Conservation (phyloP, 2,888 invertebrate genomes). For the Ecliptopera silaceata region DNA sequence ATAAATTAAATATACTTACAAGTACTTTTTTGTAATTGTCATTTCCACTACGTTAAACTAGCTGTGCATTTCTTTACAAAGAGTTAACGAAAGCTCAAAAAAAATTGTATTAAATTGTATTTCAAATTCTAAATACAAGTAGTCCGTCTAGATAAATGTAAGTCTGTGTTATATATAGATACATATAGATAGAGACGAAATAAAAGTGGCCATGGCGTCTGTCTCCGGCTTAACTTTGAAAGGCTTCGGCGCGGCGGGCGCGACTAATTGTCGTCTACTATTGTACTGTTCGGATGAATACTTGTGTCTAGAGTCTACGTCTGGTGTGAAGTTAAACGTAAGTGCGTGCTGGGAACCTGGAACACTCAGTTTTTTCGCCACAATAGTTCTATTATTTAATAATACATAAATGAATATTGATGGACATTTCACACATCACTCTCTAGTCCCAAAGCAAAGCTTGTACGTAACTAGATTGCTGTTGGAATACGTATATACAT, state of each 20-base stretch:
- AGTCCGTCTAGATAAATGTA: not conserved
- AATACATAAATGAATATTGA: no score
- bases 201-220: conserved; percentile 73
- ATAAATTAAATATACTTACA: no score
- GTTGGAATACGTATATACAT: no score
- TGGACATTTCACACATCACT: no score
- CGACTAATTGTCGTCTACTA: conserved; percentile 69
- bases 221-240: conserved; percentile 70
- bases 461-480: not conserved
- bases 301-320: conserved; percentile 33
- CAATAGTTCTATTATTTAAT: not conserved
- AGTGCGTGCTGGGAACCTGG: not conserved
- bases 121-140: no score
- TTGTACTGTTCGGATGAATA: conserved; percentile 54
- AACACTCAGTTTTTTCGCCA: not conserved
- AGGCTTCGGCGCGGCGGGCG: conserved; percentile 75
- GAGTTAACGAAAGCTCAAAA: no score
- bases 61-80: no score
- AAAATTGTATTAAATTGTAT: not conserved
- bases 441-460: not conserved
- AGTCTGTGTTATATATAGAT: conserved; percentile 16
- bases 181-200: conserved; percentile 58
- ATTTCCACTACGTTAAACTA: no score
- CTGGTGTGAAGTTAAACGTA: conserved; percentile 16
- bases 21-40: no score